These are phyloP conservation scores for Sphyrna mokarran DNA, from an alignment of 2,113 vertebrate species.

Conservation along the genomic window DNA sequence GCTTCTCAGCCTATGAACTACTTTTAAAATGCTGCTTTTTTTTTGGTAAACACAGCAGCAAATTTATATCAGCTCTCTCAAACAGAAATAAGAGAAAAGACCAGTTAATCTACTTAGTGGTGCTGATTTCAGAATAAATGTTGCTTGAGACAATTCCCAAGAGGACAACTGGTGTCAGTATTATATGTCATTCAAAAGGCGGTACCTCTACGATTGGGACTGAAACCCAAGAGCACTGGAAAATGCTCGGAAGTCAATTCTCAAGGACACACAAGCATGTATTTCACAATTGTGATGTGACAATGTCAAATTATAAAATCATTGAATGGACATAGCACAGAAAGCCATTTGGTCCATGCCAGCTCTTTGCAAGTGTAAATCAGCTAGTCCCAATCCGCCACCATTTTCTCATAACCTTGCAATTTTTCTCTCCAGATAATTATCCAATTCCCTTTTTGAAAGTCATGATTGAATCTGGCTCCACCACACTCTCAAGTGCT, in stretches of 20 bases:
- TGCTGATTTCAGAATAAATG: neutral
- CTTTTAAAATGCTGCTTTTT: neutral
- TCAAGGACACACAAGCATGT: neutral
- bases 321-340: too few species aligned
- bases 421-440: too few species aligned
- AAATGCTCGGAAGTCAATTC: neutral
- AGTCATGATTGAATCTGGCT: too few species aligned
- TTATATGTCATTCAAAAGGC: neutral
- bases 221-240: neutral
- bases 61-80: neutral
- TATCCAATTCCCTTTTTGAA: too few species aligned
- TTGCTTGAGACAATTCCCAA: neutral
- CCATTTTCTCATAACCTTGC: too few species aligned
- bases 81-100: neutral
- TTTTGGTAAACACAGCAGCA: neutral
- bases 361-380: too few species aligned
- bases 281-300: neutral
- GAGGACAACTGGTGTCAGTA: neutral
- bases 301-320: neutral
- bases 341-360: too few species aligned
- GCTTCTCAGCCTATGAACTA: neutral
- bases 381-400: too few species aligned
- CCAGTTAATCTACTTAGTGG: neutral
- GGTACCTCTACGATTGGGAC: neutral
- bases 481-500: too few species aligned